phyloP scores from a whole-genome alignment of 2,113 vertebrate genomes.

The Ascaphus truei region DNA sequence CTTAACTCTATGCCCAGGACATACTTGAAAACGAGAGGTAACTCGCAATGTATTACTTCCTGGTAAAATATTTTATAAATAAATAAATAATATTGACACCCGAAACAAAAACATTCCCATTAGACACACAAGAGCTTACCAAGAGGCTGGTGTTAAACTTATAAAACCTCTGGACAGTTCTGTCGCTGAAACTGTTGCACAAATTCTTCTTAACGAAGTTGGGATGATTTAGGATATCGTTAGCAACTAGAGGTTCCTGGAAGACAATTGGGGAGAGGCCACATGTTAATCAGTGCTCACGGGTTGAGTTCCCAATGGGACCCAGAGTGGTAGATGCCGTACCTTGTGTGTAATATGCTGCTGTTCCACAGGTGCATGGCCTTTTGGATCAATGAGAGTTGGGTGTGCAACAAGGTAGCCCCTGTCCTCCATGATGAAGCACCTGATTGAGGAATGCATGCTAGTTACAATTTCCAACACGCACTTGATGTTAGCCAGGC shows the following conservation, averaged over 20 bases:
- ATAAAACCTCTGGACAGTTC: constrained; percentile 95
- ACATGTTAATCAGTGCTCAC: constrained; percentile 1
- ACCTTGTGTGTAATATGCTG: constrained; percentile 99
- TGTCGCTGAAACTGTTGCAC: constrained; percentile 97
- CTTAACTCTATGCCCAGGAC: no score
- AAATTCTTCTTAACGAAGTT: constrained; percentile 98
- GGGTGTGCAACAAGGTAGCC: constrained; percentile 96
- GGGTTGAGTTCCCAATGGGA: no score
- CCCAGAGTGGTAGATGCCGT: background rate
- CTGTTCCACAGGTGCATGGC: constrained; percentile 92
- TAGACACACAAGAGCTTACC: constrained; percentile 58
- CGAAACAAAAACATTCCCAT: background rate
- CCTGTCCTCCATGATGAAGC: constrained; percentile 98
- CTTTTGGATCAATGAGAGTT: constrained; percentile 97
- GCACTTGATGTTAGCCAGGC: no score
- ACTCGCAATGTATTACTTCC: no score
- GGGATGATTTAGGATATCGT: constrained; percentile 96
- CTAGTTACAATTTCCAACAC: background rate
- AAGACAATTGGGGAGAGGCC: background rate
- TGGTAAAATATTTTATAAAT: no score
- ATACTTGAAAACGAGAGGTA: no score
- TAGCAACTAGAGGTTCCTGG: constrained; percentile 94
- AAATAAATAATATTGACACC: no score
- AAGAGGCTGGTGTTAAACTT: constrained; percentile 95
- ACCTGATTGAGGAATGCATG: constrained; percentile 59